Evolutionary conservation across 2,888 invertebrate genomes (phyloP), one percentile per base, ranked within the genome.

Genomic region (Apocheima hispidaria): DNA sequence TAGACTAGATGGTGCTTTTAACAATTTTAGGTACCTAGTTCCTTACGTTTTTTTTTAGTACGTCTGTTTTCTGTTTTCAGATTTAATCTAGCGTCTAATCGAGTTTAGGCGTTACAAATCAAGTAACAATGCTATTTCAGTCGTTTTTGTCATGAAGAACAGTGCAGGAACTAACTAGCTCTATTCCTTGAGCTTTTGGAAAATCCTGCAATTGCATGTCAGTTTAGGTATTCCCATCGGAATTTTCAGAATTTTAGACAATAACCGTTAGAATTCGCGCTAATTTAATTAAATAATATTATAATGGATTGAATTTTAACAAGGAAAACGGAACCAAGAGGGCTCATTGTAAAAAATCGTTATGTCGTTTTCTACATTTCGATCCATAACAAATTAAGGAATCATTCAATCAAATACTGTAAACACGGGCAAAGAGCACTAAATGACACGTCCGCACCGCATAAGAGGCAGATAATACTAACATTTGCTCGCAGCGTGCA

Each of bases 61-160:
- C 1, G 6, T 28, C 30, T 10, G 18, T 51, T 40, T n/a, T n/a
- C 9, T 14, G 16, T 28, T 3, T 38, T 6, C 18, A 26, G 10
- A 21, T 38, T 51, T 58, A 51, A 51, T 51, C 40, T 51, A 51
- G 28, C 51, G 48, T 40, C 40, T 55, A 55, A 56, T 49, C 49
- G 23, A 41, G 35, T 56, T 49, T 56, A 16, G 26, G 40, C 56
- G 49, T 56, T 33, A 33, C 49, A 23, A 56, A 56, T 49, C n/a
- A 12, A 14, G 9, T n/a, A 49, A 26, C 38, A 51, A 51, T 40
- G 40, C 7, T 5, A 14, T 12, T 30, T 14, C 30, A n/a, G 7
- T 28, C 14, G 26, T 38, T 51, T 51, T 51, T 51, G 30, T 28
- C 18, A 18, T 26, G 16, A 38, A 40, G 41, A 51, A 20, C 50